phyloP scores from a whole-genome alignment of 2,888 invertebrate genomes.

The Tipula lateralis region DNA sequence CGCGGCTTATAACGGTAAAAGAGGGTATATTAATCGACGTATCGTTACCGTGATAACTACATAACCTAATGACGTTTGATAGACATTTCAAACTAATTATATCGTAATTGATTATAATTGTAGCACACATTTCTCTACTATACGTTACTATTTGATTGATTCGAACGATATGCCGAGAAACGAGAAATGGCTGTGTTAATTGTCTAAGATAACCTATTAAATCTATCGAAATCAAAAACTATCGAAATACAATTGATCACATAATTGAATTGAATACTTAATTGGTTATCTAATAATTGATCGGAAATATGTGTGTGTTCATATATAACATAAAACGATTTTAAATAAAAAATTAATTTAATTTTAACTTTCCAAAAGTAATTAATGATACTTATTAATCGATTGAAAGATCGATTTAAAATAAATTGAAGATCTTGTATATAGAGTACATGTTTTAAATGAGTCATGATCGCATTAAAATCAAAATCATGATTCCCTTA shows the following conservation, averaged over 20 bases:
- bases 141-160: too few relatives aligned
- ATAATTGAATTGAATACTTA: neutral
- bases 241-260: neutral
- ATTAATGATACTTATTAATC: neutral
- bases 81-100: too few relatives aligned
- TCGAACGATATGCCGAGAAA: too few relatives aligned
- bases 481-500: constrained; percentile 3
- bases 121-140: too few relatives aligned
- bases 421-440: neutral
- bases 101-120: too few relatives aligned
- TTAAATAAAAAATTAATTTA: neutral
- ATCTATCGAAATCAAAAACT: neutral
- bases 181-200: too few relatives aligned
- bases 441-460: neutral
- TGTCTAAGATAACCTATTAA: neutral
- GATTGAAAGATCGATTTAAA: neutral
- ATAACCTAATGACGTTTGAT: too few relatives aligned
- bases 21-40: too few relatives aligned
- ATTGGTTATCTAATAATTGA: neutral
- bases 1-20: too few relatives aligned
- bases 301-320: neutral
- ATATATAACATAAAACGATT: neutral
- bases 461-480: neutral
- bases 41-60: too few relatives aligned
- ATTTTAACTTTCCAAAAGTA: neutral